Conservation (phyloP, 2,113 vertebrate genomes). For the Suncus etruscus region DNA sequence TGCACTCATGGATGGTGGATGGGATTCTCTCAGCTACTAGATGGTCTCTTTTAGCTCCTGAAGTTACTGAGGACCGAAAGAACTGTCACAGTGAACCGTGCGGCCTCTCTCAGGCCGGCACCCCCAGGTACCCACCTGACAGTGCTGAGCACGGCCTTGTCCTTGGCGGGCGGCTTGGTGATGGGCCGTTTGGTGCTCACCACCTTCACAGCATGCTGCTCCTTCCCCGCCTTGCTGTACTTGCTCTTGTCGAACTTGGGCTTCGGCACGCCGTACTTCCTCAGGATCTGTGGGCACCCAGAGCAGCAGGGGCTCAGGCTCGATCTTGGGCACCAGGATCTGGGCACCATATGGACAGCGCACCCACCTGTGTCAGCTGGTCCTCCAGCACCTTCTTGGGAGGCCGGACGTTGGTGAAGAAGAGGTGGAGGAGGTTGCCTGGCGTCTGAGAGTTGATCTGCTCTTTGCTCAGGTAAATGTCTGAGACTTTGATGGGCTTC, state of each 20-base stretch:
- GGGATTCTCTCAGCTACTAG: no score
- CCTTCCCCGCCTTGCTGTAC: slow-evolving; percentile 96
- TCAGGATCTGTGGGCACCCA: slow-evolving; percentile 90
- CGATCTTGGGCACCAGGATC: rapidly evolving
- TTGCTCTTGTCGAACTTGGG: slow-evolving; percentile 97
- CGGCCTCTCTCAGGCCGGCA: neutral
- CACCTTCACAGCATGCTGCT: slow-evolving; percentile 97
- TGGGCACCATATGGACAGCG: rapidly evolving
- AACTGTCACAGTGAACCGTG: neutral
- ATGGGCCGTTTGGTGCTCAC: slow-evolving; percentile 97
- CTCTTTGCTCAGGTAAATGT: slow-evolving; percentile 98
- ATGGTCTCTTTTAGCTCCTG: no score
- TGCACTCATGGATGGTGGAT: no score
- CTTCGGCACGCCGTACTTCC: slow-evolving; percentile 94
- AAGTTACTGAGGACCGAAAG: rapidly evolving
- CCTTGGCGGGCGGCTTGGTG: slow-evolving; percentile 95
- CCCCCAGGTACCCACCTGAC: slow-evolving; percentile 89
- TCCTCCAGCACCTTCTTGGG: slow-evolving; percentile 98
- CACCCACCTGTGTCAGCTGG: slow-evolving; percentile 95
- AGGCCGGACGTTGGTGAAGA: slow-evolving; percentile 96
- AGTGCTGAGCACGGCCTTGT: slow-evolving; percentile 95
- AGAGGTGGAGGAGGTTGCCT: slow-evolving; percentile 95
- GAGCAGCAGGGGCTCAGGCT: neutral
- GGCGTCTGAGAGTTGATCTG: slow-evolving; percentile 97
- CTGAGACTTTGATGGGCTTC: slow-evolving; percentile 95